phyloP scores from a whole-genome alignment of 1,140 invertebrate species.

The Platyura marginata region DNA sequence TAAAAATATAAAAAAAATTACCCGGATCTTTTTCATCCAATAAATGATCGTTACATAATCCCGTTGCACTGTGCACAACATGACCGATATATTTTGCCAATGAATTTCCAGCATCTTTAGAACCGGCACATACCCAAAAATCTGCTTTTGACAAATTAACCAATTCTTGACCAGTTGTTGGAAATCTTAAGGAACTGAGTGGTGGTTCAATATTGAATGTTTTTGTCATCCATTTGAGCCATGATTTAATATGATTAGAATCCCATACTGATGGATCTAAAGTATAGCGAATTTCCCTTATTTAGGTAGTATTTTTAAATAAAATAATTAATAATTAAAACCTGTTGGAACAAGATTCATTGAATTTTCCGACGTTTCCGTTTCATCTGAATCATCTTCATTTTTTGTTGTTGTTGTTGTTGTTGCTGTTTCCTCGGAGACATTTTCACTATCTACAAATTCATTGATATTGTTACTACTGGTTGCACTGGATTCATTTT shows the following conservation, averaged over 20 bases:
- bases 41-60: conserved; percentile 28
- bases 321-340: too few relatives aligned
- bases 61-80: conserved; percentile 26
- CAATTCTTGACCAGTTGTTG: conserved; percentile 35
- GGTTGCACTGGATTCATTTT: too few relatives aligned
- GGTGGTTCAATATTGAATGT: conserved; percentile 35
- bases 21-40: conserved; percentile 20
- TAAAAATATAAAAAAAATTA: conserved; percentile 10
- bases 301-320: too few relatives aligned
- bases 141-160: conserved; percentile 30
- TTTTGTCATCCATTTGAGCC: conserved; percentile 41
- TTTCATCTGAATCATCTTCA: too few relatives aligned
- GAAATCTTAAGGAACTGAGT: conserved; percentile 31
- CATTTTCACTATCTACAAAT: too few relatives aligned
- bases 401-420: too few relatives aligned
- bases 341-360: too few relatives aligned
- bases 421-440: too few relatives aligned
- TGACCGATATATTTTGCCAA: conserved; percentile 30
- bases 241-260: conserved; percentile 34
- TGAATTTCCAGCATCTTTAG: conserved; percentile 24
- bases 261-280: conserved; percentile 45
- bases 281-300: not conserved
- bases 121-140: conserved; percentile 27
- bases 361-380: too few relatives aligned
- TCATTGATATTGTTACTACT: too few relatives aligned